phyloP scores from a whole-genome alignment of 2,113 vertebrate species.

The Brienomyrus brachyistius region DNA sequence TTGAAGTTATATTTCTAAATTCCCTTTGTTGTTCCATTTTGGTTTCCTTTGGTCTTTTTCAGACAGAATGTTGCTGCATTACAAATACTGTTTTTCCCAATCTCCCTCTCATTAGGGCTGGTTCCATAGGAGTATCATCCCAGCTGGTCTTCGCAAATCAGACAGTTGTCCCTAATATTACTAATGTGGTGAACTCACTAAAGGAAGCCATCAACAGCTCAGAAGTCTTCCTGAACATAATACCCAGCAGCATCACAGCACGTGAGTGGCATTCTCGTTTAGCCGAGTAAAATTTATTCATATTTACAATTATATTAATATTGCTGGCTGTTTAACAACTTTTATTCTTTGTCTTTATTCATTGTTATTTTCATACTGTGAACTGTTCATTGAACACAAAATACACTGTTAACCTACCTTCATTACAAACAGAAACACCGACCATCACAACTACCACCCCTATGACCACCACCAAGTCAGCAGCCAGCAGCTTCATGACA shows the following conservation, averaged over 20 bases:
- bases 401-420: neutral
- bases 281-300: neutral
- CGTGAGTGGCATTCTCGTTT: conserved; percentile 11
- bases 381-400: neutral
- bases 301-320: neutral
- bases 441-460: neutral
- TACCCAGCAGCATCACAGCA: conserved; percentile 14
- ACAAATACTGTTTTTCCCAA: neutral
- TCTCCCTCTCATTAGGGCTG: conserved; percentile 17
- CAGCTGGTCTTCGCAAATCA: conserved; percentile 29
- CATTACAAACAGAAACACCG: neutral
- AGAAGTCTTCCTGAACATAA: conserved; percentile 6
- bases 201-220: neutral
- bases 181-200: neutral
- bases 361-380: neutral
- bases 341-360: neutral
- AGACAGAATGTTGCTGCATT: neutral
- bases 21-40: neutral
- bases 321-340: neutral
- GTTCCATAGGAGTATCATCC: conserved; percentile 5
- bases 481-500: neutral
- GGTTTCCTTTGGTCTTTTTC: neutral
- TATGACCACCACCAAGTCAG: neutral
- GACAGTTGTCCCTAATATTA: conserved; percentile 22
- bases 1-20: neutral